Base-by-base conservation (phyloP, 2,797 vertebrate species). In the Knipowitschia caucasica region DNA sequence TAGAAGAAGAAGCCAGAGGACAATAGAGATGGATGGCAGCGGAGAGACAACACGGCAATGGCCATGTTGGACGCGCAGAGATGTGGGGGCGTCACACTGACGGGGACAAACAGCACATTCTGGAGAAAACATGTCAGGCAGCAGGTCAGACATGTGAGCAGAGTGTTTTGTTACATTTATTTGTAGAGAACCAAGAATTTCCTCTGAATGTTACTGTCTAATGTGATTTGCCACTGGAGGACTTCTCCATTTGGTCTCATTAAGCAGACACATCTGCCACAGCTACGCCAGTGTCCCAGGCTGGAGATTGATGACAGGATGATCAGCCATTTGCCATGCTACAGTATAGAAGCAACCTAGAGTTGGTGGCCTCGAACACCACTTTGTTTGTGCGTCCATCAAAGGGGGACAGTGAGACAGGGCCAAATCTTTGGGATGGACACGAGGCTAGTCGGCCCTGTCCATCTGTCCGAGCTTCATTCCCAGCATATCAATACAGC, bases 381-480 rank as follows among this genome's bases (percentile, higher is more conserved):
- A 42, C n/a, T 59, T 23, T 53, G 61, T 63, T 36, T 27, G 50
- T 51, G 45, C 59, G 76, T 78, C 67, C 64, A 77, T 78, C 78
- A 77, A 82, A 81, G 64, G 39, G 44, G 57, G 64, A 69, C 46
- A 69, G 69, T 36, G 51, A 61, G 73, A 78, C 59, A 57, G 64
- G 78, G 85, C 79, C 83, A 84, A 75, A 80, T 77, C 83, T 86
- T 77, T 73, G 77, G 82, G 77, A 85, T 79, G 67, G 66, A 80
- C 79, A 80, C 74, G 61, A 69, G 82, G 74, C 84, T 87, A 86
- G 75, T 62, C 80, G 83, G 81, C 80, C 85, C 85, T 29, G 82
- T 89, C 88, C 87, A 90, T 89, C 88, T 91, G 88, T 80, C 80
- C 12, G n/a, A 78, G 78, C 78, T 67, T 74, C 75, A 75, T 78